Base-by-base conservation (phyloP, 1,140 invertebrate species). In the Linepithema humile region DNA sequence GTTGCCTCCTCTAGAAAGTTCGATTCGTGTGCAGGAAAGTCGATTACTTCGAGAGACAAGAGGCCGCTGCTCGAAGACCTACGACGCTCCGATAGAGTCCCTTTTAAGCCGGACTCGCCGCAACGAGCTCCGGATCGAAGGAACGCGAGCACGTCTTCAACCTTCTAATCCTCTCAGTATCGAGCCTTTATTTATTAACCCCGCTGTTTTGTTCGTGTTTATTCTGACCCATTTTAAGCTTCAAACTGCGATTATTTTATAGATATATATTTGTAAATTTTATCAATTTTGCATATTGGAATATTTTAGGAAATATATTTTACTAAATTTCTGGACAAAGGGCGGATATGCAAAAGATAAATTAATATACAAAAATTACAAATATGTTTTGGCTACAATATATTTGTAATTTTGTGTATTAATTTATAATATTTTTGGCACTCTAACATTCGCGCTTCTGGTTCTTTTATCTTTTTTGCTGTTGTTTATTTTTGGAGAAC, bases 1-100 rank as follows among this genome's bases (percentile, higher is more conserved):
- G 75, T 80, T 80, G 48, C 50, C 78, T 87, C 65, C 48, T 70
- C 40, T 80, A 84, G 84, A 82, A 84, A 73, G 84, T 86, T 84
- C 67, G 74, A 72, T 88, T 82, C 67, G 78, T 74, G 82, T 83
- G 84, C 86, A 86, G 55, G 84, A 88, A 88, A 87, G 83, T 87
- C 77, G 85, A 86, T 84, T 84, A 84, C 72, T 75, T 20, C 35
- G 26, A 55, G 82, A 75, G 82, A 77, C 82, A 80, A 80, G 72
- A 83, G 82, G n/a, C 74, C 55, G 55, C 40, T 57, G 69, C 59
- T 85, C 70, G 70, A 85, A 83, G 70, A 85, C 84, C 43, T 85
- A 85, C 59, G 80, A 85, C 80, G 55, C 40, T 62, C 73, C 77
- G 59, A 77, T 64, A 45, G 35, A 40, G 84, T 74, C 80, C 80